Conservation (phyloP, 2,113 vertebrate genomes). For the Anhinga anhinga region DNA sequence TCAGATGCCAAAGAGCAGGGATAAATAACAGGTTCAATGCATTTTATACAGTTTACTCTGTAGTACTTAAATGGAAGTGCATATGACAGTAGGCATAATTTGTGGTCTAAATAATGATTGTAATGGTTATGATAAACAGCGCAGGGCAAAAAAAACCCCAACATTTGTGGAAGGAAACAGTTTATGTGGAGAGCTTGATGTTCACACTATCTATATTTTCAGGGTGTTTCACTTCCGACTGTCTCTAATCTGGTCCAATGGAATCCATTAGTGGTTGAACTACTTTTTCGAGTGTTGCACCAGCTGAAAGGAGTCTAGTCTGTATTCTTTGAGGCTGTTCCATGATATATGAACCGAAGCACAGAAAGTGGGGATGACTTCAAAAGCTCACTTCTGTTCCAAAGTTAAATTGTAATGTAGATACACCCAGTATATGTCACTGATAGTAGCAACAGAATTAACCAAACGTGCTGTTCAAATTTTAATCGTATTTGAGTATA, state of each 20-base stretch:
- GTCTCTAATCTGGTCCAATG: not conserved
- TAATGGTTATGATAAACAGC: not conserved
- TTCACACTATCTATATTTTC: not conserved
- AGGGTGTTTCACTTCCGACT: not conserved
- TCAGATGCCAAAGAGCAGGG: not conserved
- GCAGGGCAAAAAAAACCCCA: not conserved
- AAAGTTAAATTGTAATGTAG: not conserved
- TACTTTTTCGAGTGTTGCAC: not conserved
- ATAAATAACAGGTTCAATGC: not conserved
- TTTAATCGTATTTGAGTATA: not conserved
- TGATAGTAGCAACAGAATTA: not conserved
- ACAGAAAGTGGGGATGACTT: not conserved
- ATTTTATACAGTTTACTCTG: not conserved
- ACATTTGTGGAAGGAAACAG: slow-evolving; percentile 32
- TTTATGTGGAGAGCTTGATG: not conserved
- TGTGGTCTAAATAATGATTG: slow-evolving; percentile 1
- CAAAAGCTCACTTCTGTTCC: not conserved
- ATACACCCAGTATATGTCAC: not conserved
- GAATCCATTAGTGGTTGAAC: slow-evolving; percentile 29
- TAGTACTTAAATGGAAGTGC: not conserved
- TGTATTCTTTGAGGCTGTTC: not conserved
- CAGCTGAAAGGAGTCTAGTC: not conserved
- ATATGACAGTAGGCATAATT: not conserved
- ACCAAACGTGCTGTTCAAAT: not conserved
- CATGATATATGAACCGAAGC: not conserved